phyloP scores from a whole-genome alignment of 2,888 invertebrate species.

The Acanthosepion lycidas region DNA sequence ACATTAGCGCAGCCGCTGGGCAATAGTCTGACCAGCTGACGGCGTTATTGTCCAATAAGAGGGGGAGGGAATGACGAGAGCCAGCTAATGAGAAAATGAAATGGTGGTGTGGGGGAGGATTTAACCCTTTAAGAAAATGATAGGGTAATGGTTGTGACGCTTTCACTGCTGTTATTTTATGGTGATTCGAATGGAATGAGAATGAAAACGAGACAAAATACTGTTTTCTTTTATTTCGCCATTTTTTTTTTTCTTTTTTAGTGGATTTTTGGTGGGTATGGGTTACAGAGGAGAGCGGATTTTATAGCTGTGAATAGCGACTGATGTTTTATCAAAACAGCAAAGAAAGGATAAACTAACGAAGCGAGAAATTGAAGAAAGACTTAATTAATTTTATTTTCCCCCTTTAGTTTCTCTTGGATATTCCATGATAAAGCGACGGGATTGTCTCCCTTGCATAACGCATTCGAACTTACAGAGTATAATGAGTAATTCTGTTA shows the following conservation, averaged over 20 bases:
- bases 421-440: no score
- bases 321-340: neutral
- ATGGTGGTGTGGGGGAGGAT: neutral
- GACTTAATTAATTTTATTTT: neutral
- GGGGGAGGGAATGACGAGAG: neutral
- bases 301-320: neutral
- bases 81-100: conserved; percentile 22
- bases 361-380: neutral
- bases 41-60: neutral
- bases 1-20: neutral
- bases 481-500: no score
- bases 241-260: no score
- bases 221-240: neutral
- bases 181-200: neutral
- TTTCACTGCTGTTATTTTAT: neutral
- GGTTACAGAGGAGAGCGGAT: neutral
- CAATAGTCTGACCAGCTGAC: neutral
- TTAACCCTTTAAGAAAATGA: neutral
- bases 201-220: neutral
- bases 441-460: no score
- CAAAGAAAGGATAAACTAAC: no score
- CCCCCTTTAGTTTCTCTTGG: no score
- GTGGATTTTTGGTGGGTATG: no score
- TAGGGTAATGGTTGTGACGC: neutral
- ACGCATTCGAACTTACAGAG: no score